phyloP scores from a whole-genome alignment of 35 echinoderm and acorn worm species.

The Heliocidaris tuberculata region DNA sequence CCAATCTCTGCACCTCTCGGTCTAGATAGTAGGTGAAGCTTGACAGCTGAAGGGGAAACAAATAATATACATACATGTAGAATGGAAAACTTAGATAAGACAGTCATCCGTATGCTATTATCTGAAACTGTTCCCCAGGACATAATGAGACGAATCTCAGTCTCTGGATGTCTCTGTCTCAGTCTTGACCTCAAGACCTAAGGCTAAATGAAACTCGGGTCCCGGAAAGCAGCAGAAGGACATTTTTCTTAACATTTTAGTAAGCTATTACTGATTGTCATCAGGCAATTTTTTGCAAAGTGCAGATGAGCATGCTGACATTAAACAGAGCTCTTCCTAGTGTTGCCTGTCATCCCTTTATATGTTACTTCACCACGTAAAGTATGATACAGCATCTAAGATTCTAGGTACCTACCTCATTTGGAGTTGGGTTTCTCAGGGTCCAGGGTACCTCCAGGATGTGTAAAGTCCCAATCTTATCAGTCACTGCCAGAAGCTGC shows the following conservation, averaged over 20 bases:
- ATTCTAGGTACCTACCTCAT: constrained; percentile 66
- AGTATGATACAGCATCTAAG: background rate
- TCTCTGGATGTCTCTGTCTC: too few species aligned
- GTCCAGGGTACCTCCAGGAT: constrained; percentile 98
- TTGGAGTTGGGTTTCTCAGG: constrained; percentile 65
- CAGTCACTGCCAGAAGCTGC: constrained; percentile 85
- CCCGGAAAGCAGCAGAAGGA: too few species aligned
- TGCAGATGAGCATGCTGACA: too few species aligned
- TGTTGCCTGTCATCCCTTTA: too few species aligned
- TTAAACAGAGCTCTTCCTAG: too few species aligned
- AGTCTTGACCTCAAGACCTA: too few species aligned
- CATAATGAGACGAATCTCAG: too few species aligned
- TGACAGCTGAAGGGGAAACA: constrained; percentile 56
- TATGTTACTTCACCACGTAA: too few species aligned
- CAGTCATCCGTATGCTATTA: background rate
- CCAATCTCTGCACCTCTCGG: constrained; percentile 84
- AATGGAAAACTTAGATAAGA: background rate
- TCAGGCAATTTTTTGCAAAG: too few species aligned
- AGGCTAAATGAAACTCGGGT: too few species aligned
- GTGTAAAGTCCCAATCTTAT: constrained; percentile 93
- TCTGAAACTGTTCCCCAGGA: background rate
- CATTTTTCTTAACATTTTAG: too few species aligned
- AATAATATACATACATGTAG: background rate
- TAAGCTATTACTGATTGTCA: too few species aligned
- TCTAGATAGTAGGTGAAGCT: constrained; percentile 90